These are phyloP conservation scores for Mionectes olivaceus DNA, from an alignment of 2,797 vertebrate genomes.

Conservation along the genomic window DNA sequence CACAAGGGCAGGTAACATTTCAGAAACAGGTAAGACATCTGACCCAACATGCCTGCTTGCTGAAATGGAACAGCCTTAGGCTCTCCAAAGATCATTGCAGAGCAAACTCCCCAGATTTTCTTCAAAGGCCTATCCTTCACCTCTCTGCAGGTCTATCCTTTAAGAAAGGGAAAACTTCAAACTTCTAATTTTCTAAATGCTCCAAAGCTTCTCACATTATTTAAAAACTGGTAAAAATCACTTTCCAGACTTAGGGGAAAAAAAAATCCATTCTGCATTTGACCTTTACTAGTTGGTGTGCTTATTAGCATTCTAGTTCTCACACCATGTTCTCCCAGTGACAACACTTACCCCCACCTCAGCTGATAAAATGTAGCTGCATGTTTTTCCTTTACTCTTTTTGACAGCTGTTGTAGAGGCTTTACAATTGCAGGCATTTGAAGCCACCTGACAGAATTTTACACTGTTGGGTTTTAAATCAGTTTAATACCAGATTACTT, in stretches of 20 bases:
- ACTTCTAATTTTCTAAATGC: neutral
- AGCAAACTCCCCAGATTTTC: neutral
- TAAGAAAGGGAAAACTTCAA: neutral
- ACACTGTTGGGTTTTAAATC: neutral
- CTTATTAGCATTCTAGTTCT: constrained; percentile 27
- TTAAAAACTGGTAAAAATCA: neutral
- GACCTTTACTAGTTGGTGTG: neutral
- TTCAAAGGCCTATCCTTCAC: constrained; percentile 5
- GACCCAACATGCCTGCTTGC: constrained; percentile 13
- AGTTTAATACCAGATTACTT: neutral
- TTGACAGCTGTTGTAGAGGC: neutral
- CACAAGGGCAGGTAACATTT: constrained; percentile 53
- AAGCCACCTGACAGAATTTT: neutral
- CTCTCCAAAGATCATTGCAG: constrained; percentile 4
- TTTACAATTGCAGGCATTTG: neutral
- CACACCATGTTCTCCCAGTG: neutral
- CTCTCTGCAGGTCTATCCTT: neutral
- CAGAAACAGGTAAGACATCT: constrained; percentile 49
- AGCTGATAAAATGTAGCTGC: constrained; percentile 3
- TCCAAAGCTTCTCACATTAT: neutral
- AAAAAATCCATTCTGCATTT: neutral
- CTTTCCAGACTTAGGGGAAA: neutral
- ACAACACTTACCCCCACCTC: neutral
- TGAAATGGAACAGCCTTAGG: constrained; percentile 50
- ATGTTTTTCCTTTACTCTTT: neutral